These are phyloP conservation scores for Philaethria dido DNA, from an alignment of 2,888 invertebrate genomes.

Conservation along the genomic window DNA sequence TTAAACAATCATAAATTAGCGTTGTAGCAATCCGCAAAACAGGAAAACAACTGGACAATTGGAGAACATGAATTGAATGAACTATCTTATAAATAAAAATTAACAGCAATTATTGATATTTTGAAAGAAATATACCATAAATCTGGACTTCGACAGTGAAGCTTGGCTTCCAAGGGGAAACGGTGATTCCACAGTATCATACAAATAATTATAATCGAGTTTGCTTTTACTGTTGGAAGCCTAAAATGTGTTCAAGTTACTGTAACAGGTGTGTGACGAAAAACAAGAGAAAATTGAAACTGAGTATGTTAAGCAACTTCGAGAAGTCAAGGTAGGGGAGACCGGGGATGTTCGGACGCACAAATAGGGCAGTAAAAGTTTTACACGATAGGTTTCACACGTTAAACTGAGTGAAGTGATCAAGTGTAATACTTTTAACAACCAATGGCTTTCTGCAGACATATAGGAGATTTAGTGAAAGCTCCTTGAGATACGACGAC, in stretches of 20 bases:
- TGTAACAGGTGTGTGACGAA: not conserved
- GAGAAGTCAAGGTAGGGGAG: conserved; percentile 5
- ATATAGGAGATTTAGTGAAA: not conserved
- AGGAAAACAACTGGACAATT: not conserved
- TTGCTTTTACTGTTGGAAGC: not conserved
- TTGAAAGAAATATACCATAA: conserved; percentile 11
- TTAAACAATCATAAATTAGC: not conserved
- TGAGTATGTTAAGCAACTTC: not conserved
- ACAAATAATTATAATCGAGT: not conserved
- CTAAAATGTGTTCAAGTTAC: not conserved
- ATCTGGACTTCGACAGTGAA: not conserved
- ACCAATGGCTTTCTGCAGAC: not conserved
- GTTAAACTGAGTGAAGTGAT: not conserved
- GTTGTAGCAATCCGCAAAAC: conserved; percentile 4
- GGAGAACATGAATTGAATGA: conserved; percentile 1
- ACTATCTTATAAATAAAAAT: not conserved
- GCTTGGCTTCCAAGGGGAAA: not conserved
- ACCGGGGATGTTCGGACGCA: conserved; percentile 5
- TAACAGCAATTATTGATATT: conserved; percentile 20
- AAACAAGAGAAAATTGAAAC: not conserved
- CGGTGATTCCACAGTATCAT: not conserved
- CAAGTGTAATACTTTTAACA: not conserved
- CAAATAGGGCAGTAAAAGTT: not conserved
- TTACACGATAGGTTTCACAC: not conserved
- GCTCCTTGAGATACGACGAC: not conserved